A percentile compares a stretch with the other conserved stretches of the same genome.
Evolutionary conservation across 2,113 vertebrate genomes (phyloP).

Genomic region (Psittacula cyanocephala): DNA sequence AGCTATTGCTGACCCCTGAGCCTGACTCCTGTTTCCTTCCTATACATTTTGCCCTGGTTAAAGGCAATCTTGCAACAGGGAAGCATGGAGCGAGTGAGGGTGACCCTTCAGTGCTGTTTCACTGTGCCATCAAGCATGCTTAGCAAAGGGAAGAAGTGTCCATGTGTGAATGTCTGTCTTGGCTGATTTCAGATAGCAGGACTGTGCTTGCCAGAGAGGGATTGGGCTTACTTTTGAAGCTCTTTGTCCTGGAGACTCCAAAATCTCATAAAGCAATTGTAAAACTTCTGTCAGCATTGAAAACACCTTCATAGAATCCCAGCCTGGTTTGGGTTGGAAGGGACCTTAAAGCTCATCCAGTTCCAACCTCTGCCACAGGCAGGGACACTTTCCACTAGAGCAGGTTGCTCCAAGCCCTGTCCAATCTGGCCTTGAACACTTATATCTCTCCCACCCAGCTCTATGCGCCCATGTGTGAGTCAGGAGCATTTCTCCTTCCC

Average conservation of each 20-base stretch:
- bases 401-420: not conserved
- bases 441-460: not conserved
- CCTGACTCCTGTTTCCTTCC: not conserved
- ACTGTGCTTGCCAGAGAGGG: not conserved
- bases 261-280: not conserved
- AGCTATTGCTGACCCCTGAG: not conserved
- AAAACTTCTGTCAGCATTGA: not conserved
- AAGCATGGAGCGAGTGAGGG: no score
- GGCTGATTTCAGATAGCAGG: not conserved
- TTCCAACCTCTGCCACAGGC: not conserved
- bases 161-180: not conserved
- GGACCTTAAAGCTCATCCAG: not conserved
- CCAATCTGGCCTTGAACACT: not conserved
- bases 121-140: accelerated
- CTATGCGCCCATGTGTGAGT: not conserved
- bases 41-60: not conserved
- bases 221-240: not conserved
- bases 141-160: not conserved
- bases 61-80: not conserved
- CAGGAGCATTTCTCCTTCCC: not conserved
- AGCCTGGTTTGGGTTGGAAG: not conserved
- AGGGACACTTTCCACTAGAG: not conserved
- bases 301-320: not conserved
- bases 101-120: no score
- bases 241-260: not conserved